Base-by-base conservation (phyloP, 2,797 vertebrate species). In the Muscicapa comitata region DNA sequence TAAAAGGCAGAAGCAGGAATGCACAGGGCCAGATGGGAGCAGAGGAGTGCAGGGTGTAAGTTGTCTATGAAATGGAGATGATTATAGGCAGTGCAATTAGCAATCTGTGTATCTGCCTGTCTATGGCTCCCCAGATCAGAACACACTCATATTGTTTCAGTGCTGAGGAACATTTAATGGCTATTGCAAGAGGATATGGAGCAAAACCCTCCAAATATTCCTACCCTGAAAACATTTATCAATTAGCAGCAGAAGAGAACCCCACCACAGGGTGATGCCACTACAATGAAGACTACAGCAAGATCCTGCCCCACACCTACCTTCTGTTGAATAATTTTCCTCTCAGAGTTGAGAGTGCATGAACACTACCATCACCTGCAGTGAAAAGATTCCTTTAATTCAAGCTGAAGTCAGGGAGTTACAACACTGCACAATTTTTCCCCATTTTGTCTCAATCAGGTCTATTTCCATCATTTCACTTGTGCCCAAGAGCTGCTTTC, bases 41-140 rank as follows among this genome's bases (percentile, higher is more conserved):
- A 65, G 37, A 63, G 77, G 57, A 86, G 83, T 2, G 14, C 23
- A 55, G 61, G 33, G 20, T 83, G 1, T 6, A 25, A 80, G 84
- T 2, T 77, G 66, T 43, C 50, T 58, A 2, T 33, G 86, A 88
- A 77, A 74, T 12, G 38, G 23, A 68, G 68, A 77, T 43, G 38
- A 68, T 89, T 37, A 77, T 1, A 67, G 81, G 53, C 74, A 75
- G 47, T 2, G 13, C 81, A 81, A 82, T 96, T 92, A 94, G 68
- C 94, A 95, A 93, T 74, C 94, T 95, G 93, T 85, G 45, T 40
- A 25, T 68, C 81, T 83, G 81, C 58, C 35, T 89, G 29, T 7
- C 74, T 51, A 58, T 5, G 74, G 21, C 54, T 95, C 86, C 90
- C 93, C 68, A 82, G 91, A 68, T 88, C 88, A 83, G 72, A 65